Evolutionary conservation across 2,888 invertebrate species (phyloP), one percentile per base, ranked within the genome.

Genomic region (Ennomos fuscantarius): DNA sequence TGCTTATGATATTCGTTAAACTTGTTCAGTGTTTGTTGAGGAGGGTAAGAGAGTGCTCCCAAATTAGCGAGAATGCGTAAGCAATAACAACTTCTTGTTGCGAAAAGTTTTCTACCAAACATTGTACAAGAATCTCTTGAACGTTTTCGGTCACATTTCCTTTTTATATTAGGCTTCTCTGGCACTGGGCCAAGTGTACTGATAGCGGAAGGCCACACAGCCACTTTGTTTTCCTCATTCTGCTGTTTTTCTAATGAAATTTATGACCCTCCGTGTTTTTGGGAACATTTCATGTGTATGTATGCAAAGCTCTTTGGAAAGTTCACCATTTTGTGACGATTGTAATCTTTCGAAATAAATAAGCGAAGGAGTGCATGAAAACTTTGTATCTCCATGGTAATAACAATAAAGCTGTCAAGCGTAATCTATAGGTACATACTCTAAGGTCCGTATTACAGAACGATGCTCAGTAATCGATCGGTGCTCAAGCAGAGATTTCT

Each of bases 161-260:
- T 60, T 61, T 57, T 69, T 64, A 71, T 75, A 74, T 69, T 66
- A 66, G 51, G 57, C 61, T 48, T 61, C 56, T 56, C 62, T 77
- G 77, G 77, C 75, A 49, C 34, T 24, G 24, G 31, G 58, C 76
- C 75, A 76, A 69, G 55, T 62, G 60, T 45, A 53, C 57, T 65
- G 70, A 70, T 70, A 66, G 54, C 41, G 50, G 60, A 55, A 56
- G 65, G 66, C 65, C 63, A 62, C 60, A 66, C 43, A 58, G 55
- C 48, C 47, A 52, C 60, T 66, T 60, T 58, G 66, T 66, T 64
- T 66, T 63, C 55, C 60, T 53, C 60, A 55, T 59, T 49, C 50
- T 40, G 51, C 46, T 62, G 59, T 64, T 66, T 59, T 63, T 66
- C 55, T 62, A 64, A 61, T 59, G 44, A 52, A 61, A 57, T 59